These are phyloP conservation scores for Autographa gamma DNA, from an alignment of 2,888 invertebrate genomes.

Conservation along the genomic window DNA sequence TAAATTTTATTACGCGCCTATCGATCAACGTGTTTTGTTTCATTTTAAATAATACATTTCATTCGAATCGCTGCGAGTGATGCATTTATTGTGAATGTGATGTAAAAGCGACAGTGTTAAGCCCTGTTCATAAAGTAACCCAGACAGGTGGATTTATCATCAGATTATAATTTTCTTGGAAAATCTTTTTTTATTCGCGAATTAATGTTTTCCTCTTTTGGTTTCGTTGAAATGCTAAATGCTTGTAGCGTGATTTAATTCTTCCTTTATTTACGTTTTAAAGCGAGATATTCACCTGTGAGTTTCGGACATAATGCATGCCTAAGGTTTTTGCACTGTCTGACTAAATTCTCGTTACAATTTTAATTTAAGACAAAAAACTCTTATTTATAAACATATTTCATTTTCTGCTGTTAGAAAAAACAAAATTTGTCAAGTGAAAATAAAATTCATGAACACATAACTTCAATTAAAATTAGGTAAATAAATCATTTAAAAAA, in stretches of 20 bases:
- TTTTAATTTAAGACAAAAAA: too few relatives aligned
- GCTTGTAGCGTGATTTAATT: neutral
- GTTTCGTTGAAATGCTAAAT: constrained; percentile 5
- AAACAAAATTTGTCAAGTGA: too few relatives aligned
- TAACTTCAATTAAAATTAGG: too few relatives aligned
- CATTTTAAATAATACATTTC: constrained; percentile 54
- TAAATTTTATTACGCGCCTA: constrained; percentile 69
- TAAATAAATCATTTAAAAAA: neutral
- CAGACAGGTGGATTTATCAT: neutral
- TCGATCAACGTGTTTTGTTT: constrained; percentile 64
- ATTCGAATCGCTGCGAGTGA: constrained; percentile 20
- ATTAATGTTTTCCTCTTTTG: constrained; percentile 1
- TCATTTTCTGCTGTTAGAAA: too few relatives aligned
- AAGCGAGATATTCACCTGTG: neutral
- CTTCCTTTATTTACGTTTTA: neutral
- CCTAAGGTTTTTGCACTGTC: neutral
- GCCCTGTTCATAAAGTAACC: constrained; percentile 5
- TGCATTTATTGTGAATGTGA: constrained; percentile 40
- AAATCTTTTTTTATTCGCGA: constrained; percentile 3
- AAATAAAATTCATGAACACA: too few relatives aligned
- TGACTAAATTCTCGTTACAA: too few relatives aligned
- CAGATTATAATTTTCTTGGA: constrained; percentile 7
- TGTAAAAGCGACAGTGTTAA: constrained; percentile 1
- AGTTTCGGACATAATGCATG: neutral
- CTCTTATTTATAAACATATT: too few relatives aligned